phyloP scores from a whole-genome alignment of 2,113 vertebrate species.

The Arvicanthis niloticus region DNA sequence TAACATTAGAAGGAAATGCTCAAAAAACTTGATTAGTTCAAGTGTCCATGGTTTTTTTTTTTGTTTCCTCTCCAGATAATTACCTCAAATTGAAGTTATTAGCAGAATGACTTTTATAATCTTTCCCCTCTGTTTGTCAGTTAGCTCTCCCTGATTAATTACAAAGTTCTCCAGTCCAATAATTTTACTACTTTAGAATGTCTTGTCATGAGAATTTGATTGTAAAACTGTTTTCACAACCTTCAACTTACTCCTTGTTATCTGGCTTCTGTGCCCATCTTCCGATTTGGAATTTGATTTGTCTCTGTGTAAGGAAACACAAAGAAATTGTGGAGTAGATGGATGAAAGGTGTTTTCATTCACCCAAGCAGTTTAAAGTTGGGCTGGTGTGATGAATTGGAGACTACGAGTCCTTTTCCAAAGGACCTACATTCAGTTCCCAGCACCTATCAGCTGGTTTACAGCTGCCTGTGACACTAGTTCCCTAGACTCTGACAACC shows the following conservation, averaged over 20 bases:
- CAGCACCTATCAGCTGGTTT: neutral
- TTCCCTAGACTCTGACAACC: neutral
- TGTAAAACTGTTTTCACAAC: neutral
- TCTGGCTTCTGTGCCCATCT: neutral
- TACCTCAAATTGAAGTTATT: conserved; percentile 50
- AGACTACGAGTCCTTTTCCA: neutral
- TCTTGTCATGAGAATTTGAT: neutral
- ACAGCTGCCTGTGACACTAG: neutral
- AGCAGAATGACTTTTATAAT: conserved; percentile 8
- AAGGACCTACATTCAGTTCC: neutral
- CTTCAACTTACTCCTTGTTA: neutral
- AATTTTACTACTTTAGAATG: conserved; percentile 9
- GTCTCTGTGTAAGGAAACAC: neutral
- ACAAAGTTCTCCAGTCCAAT: conserved; percentile 9
- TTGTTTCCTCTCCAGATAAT: conserved; percentile 63
- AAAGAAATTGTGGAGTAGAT: neutral
- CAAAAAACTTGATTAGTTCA: conserved; percentile 40
- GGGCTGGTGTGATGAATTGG: neutral
- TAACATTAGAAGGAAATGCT: conserved; percentile 41
- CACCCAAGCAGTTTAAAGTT: neutral
- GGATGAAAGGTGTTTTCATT: neutral
- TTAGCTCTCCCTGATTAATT: conserved; percentile 14
- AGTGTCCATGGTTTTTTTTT: conserved; percentile 29
- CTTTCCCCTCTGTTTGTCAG: neutral
- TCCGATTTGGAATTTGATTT: conserved; percentile 47